These are phyloP conservation scores for Augiades crinisus DNA, from an alignment of 2,888 invertebrate genomes.

Conservation along the genomic window DNA sequence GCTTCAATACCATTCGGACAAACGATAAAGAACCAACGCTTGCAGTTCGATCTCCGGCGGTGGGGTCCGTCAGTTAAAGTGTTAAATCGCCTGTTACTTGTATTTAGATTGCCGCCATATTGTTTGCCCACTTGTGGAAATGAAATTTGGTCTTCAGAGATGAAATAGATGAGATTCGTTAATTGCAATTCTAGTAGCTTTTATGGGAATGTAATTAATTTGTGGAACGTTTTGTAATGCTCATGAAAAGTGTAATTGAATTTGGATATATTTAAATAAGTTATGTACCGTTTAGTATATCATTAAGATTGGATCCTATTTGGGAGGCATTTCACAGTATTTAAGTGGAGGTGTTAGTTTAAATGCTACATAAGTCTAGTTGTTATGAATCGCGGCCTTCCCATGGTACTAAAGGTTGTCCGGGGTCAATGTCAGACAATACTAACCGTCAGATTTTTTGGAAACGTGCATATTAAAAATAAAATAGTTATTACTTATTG, in stretches of 20 bases:
- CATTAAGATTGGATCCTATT: no score
- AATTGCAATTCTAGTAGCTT: conserved; percentile 18
- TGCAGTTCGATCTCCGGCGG: neutral
- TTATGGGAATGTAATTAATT: conserved; percentile 18
- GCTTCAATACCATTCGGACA: no score
- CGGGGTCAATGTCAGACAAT: no score
- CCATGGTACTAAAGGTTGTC: no score
- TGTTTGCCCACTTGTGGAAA: conserved; percentile 18
- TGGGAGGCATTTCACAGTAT: no score
- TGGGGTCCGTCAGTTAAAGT: neutral
- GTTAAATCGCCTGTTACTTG: conserved; percentile 11
- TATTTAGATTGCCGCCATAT: conserved; percentile 19
- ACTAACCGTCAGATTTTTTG: no score
- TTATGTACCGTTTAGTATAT: neutral
- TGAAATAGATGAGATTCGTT: conserved; percentile 15
- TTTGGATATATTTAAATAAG: neutral
- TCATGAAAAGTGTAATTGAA: conserved; percentile 10
- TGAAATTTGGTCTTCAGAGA: conserved; percentile 8
- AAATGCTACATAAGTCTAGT: no score
- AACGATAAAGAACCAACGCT: no score
- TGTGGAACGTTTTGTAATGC: neutral
- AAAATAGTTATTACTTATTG: no score
- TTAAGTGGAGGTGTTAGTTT: no score
- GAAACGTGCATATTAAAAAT: no score
- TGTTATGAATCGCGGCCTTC: no score